Conservation (phyloP, 2,113 vertebrate species). For the Dicaeum eximium region DNA sequence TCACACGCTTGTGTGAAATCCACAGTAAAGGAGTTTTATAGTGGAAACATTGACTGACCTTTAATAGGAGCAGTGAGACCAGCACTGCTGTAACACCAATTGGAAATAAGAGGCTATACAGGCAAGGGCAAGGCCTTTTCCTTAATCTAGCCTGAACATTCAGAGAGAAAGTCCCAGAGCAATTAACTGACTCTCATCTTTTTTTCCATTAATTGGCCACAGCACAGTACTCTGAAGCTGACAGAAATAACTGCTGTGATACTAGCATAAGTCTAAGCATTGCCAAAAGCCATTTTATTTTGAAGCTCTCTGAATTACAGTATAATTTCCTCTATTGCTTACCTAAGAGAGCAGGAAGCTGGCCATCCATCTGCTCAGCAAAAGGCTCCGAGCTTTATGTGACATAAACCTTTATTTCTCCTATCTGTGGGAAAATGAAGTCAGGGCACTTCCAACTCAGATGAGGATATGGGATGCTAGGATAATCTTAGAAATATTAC, state of each 20-base stretch:
- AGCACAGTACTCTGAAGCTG: not conserved
- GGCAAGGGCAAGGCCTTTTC: not conserved
- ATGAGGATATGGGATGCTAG: not conserved
- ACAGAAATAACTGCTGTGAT: constrained; percentile 35
- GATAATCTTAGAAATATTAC: not conserved
- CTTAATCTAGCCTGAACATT: not conserved
- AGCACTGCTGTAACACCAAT: constrained; percentile 1
- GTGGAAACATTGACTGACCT: constrained; percentile 56
- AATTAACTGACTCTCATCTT: not conserved
- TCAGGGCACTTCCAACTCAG: not conserved
- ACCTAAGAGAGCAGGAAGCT: constrained; percentile 31
- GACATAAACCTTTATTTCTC: not conserved
- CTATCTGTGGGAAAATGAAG: constrained; percentile 9
- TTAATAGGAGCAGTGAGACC: not conserved
- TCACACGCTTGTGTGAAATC: not conserved
- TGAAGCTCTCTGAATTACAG: not conserved
- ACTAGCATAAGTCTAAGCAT: not conserved
- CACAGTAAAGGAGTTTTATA: constrained; percentile 7
- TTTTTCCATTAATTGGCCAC: constrained; percentile 34
- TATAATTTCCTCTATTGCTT: constrained; percentile 47
- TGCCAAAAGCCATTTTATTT: constrained; percentile 41
- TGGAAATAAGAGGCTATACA: not conserved
- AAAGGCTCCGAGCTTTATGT: not conserved
- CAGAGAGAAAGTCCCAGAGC: constrained; percentile 5
- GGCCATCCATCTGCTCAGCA: not conserved